Evolutionary conservation across 2,113 vertebrate genomes (phyloP), one percentile per base, ranked within the genome.

Genomic region (Paralichthys olivaceus): DNA sequence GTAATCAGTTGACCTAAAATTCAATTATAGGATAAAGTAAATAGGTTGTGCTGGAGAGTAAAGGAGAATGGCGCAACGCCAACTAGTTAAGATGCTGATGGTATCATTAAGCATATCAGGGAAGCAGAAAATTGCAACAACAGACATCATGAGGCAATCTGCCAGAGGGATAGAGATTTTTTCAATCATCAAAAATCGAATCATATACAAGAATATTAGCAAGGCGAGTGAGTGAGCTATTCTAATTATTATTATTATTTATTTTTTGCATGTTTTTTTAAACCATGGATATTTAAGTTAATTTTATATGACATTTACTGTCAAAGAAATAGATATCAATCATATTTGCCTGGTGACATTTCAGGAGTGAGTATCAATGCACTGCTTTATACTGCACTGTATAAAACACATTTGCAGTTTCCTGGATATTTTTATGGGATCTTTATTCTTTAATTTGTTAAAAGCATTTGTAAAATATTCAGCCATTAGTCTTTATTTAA

Each of bases 1-100:
- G 81, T 97, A 97, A 94, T 98, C 96, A 4, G 96, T 98, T 92
- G 97, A 98, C 94, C 97, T 98, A 89, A 87, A 96, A 97, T 95
- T 91, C 84, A 95, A 95, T 92, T 91, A 87, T 67, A 87, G 89
- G 57, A 88, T 86, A 90, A 88, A 86, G 47, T 94, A 89, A 85
- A 87, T 26, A 64, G 67, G 40, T 80, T 86, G 69, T 61, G 58
- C 49, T 51, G 37, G 56, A 59, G 66, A 69, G 34, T 40, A 68
- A 70, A 61, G 60, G 57, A 84, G 63, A 80, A 77, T 2, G 28
- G 32, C 34, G 54, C 29, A 59, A 81, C 75, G 7, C 83, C 66
- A 83, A 75, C 82, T 81, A 77, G 74, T 90, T 89, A 77, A 64
- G 79, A 91, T 72, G 83, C 79, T 86, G 80, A 85, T 84, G 69